Percentiles rank a stretch among this genome's conserved stretches.
These are phyloP conservation scores for Lucilia cuprina DNA, from an alignment of 1,140 invertebrate genomes.

Conservation along the genomic window DNA sequence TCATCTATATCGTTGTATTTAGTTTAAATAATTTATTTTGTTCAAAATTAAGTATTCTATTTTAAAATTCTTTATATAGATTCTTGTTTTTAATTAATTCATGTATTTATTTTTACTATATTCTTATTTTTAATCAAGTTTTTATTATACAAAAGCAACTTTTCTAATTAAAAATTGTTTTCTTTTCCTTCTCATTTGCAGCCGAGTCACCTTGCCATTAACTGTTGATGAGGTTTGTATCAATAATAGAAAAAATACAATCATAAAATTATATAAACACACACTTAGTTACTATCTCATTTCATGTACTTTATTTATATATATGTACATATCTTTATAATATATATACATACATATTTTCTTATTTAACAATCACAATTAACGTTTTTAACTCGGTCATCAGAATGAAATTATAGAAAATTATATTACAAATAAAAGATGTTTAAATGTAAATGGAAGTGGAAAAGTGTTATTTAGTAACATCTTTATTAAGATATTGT, in stretches of 20 bases:
- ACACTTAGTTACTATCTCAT: background rate
- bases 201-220: conserved; percentile 76
- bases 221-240: conserved; percentile 76
- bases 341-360: background rate
- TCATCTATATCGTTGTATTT: too few relatives aligned
- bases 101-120: too few relatives aligned
- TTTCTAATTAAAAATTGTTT: conserved; percentile 3
- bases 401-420: background rate
- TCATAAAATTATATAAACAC: background rate
- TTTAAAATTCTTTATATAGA: too few relatives aligned
- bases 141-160: background rate
- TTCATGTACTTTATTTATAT: background rate
- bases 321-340: background rate
- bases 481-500: too few relatives aligned
- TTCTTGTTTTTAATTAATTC: too few relatives aligned
- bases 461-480: too few relatives aligned
- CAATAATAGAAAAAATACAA: conserved; percentile 3
- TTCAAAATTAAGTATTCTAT: too few relatives aligned
- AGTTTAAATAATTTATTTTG: too few relatives aligned
- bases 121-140: background rate
- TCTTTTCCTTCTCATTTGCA: conserved; percentile 66
- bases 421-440: background rate
- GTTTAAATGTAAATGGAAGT: background rate
- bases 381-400: background rate
- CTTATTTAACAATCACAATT: background rate